Evolutionary conservation across 2,113 vertebrate genomes (phyloP).

Genomic region (Alligator mississippiensis): DNA sequence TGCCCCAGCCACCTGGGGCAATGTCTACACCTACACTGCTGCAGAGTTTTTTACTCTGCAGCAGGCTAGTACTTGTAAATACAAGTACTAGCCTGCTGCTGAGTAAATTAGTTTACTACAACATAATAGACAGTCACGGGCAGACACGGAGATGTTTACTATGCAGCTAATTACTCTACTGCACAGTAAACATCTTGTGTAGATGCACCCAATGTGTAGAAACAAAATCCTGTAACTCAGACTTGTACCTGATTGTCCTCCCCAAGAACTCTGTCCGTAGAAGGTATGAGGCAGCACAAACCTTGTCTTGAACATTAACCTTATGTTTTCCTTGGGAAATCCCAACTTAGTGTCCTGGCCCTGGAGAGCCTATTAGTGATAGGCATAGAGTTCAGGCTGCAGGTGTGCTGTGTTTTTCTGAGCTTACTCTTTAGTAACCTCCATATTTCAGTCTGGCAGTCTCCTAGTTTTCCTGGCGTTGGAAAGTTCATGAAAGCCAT

Average conservation of each 20-base stretch:
- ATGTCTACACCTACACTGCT: too few relatives aligned
- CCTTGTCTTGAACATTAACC: not conserved
- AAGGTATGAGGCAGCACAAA: not conserved
- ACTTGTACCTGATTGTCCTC: not conserved
- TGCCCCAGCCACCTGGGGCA: too few relatives aligned
- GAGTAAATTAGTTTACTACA: too few relatives aligned
- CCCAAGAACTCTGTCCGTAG: not conserved
- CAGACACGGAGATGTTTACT: too few relatives aligned
- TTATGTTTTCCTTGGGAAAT: not conserved
- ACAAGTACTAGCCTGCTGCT: too few relatives aligned
- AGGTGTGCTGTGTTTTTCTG: not conserved
- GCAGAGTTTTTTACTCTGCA: too few relatives aligned
- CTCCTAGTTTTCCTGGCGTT: not conserved
- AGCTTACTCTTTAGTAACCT: not conserved
- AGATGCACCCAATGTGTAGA: not conserved
- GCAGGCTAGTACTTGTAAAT: too few relatives aligned
- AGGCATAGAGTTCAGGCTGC: not conserved
- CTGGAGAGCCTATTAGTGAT: not conserved
- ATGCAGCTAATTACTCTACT: too few relatives aligned
- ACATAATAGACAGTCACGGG: too few relatives aligned
- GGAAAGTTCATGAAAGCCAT: not conserved
- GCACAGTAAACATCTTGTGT: too few relatives aligned
- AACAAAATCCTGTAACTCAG: not conserved
- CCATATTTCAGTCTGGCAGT: not conserved
- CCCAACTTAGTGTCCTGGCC: accelerated